A percentile compares a stretch with the other conserved stretches of the same genome.
These are phyloP conservation scores for Psilanteris sp. DNA, from an alignment of 1,140 invertebrate genomes.

Conservation along the genomic window DNA sequence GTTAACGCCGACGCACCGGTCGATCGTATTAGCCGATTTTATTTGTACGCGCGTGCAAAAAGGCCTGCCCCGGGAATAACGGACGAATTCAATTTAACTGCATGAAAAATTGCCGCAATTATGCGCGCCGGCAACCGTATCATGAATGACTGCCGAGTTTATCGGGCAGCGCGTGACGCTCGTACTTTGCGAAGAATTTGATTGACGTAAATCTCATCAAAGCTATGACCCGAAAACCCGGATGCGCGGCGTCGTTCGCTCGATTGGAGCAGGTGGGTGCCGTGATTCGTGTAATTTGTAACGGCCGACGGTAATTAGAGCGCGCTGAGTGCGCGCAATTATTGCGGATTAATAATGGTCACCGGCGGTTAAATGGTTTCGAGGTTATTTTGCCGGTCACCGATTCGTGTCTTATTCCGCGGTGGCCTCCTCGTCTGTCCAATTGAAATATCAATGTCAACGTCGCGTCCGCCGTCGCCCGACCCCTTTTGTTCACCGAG, in stretches of 20 bases:
- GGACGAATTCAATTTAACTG: slow-evolving; percentile 12
- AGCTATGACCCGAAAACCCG: slow-evolving; percentile 44
- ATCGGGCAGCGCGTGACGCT: slow-evolving; percentile 7
- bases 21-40: no score
- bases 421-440: no score
- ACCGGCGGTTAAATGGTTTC: no score
- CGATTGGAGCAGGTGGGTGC: slow-evolving; percentile 38
- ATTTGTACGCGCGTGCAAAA: no score
- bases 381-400: no score
- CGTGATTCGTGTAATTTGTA: slow-evolving; percentile 56
- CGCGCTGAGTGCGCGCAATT: slow-evolving; percentile 75
- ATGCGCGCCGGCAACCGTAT: background rate
- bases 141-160: slow-evolving; percentile 11
- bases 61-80: no score
- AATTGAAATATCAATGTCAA: slow-evolving; percentile 75
- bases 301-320: slow-evolving; percentile 71
- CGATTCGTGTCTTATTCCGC: no score
- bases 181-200: slow-evolving; percentile 9
- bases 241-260: slow-evolving; percentile 43
- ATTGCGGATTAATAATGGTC: slow-evolving; percentile 78
- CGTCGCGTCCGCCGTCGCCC: slow-evolving; percentile 63
- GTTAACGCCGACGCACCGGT: no score
- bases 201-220: slow-evolving; percentile 43
- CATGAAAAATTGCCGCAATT: slow-evolving; percentile 9
- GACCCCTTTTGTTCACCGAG: no score